Evolutionary conservation across 2,797 vertebrate species (phyloP), one percentile per base, ranked within the genome.

Genomic region (Clarias laeviceps): DNA sequence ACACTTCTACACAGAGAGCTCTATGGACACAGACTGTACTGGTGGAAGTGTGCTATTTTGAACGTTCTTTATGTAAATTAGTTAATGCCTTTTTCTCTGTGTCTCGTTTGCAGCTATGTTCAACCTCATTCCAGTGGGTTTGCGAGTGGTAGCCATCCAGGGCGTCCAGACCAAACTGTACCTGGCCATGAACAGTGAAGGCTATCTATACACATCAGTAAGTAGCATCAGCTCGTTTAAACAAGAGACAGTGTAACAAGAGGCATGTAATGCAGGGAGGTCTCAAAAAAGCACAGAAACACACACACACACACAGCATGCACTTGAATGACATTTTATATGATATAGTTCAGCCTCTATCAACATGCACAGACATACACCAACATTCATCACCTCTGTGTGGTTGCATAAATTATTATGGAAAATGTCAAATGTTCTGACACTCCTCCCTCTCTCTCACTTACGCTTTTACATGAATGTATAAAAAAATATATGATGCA

Each of bases 141-240:
- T 99, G 91, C 97, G 98, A 93, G 98, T 99, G 94, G 98, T 99
- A 95, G 98, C 98, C 90, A 99, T 99, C 94, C 98, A 99, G 93
- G 98, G 98, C 85, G 97, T 99, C 93, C 98, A 99, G 94, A 99
- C 97, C 91, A 99, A 99, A 93, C 93, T 99, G 69, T 99, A 99
- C 87, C 93, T 99, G 96, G 98, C 98, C 86, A 99, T 99, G 98
- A 99, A 99, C 95, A 98, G 97, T 22, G 98, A 99, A 93, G 98
- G 98, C 91, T 99, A 94, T 93, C 94, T 99, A 85, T 99, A 99
- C 90, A 98, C 98, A 94, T 99, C 98, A 90, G 98, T 99, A 95
- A 99, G 98, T 96, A 90, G 84, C 61, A 72, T 8, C 61, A 62
- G 65, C n/a, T 50, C 56, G 37, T 40, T 65, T 45, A 59, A 45